Conservation (phyloP, 2,113 vertebrate species). For the Pituophis catenifer region DNA sequence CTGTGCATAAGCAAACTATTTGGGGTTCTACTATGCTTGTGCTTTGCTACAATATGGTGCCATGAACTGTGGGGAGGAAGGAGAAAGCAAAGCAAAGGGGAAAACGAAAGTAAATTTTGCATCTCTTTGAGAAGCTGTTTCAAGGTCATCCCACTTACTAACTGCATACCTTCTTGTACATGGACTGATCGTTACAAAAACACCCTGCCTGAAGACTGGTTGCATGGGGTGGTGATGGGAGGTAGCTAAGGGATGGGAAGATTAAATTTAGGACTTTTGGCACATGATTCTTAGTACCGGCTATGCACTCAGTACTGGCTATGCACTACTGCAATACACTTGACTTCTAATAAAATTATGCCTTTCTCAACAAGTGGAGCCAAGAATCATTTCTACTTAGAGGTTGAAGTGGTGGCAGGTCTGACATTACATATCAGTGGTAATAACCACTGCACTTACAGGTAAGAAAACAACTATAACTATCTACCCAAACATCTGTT, state of each 20-base stretch:
- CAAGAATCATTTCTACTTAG: not conserved
- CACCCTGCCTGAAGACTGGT: not conserved
- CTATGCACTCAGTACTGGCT: too few relatives aligned
- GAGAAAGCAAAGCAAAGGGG: not conserved
- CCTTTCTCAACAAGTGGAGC: not conserved
- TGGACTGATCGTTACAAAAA: not conserved
- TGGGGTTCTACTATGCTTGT: constrained; percentile 1
- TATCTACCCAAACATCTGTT: not conserved
- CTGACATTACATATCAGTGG: not conserved
- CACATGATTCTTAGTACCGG: not conserved
- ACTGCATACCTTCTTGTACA: not conserved
- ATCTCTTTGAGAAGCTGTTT: not conserved
- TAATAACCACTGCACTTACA: not conserved
- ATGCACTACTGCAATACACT: not conserved
- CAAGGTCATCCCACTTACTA: not conserved
- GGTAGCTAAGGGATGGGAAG: not conserved
- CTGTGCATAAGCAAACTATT: constrained; percentile 4
- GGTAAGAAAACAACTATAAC: fast-evolving
- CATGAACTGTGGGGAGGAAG: not conserved
- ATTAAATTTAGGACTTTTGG: not conserved
- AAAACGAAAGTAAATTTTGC: not conserved
- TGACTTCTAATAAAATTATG: not conserved
- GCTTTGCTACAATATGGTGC: not conserved
- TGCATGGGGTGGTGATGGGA: not conserved
- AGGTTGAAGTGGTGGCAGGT: not conserved